phyloP scores from a whole-genome alignment of 2,888 invertebrate genomes.

The Perdita meconis region DNA sequence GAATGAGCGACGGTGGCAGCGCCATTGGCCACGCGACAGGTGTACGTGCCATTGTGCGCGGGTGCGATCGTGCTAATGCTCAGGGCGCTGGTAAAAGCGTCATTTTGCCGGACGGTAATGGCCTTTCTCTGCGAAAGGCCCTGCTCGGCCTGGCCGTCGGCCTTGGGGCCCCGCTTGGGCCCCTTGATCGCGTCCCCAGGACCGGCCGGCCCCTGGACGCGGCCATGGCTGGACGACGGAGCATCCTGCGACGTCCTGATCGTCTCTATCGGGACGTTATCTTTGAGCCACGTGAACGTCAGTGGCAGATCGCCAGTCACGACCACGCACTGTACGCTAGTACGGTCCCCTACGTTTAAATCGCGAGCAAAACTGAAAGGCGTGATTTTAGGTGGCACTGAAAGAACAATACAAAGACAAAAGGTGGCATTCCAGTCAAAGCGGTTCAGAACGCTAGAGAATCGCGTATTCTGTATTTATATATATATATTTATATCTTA shows the following conservation, averaged over 20 bases:
- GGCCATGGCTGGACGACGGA: conserved; percentile 71
- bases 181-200: conserved; percentile 65
- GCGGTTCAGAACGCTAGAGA: conserved; percentile 66
- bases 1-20: conserved; percentile 86
- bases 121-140: conserved; percentile 75
- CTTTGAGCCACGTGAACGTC: conserved; percentile 88
- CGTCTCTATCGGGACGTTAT: conserved; percentile 85
- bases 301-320: conserved; percentile 88
- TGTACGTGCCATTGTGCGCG: conserved; percentile 87
- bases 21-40: conserved; percentile 87
- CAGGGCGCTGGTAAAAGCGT: conserved; percentile 87
- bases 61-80: conserved; percentile 87
- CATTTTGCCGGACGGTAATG: conserved; percentile 86
- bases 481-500: too few species aligned
- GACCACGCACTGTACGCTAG: conserved; percentile 87
- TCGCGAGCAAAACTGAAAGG: conserved; percentile 88
- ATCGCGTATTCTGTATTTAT: conserved; percentile 6
- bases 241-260: conserved; percentile 73
- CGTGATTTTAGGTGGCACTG: conserved; percentile 88
- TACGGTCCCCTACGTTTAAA: conserved; percentile 87
- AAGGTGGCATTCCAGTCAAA: conserved; percentile 76
- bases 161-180: conserved; percentile 68
- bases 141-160: conserved; percentile 63
- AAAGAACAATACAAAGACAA: conserved; percentile 78
- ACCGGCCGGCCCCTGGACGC: conserved; percentile 62